These are phyloP conservation scores for Boulengeromyrus knoepffleri DNA, from an alignment of 2,113 vertebrate genomes.

Conservation along the genomic window DNA sequence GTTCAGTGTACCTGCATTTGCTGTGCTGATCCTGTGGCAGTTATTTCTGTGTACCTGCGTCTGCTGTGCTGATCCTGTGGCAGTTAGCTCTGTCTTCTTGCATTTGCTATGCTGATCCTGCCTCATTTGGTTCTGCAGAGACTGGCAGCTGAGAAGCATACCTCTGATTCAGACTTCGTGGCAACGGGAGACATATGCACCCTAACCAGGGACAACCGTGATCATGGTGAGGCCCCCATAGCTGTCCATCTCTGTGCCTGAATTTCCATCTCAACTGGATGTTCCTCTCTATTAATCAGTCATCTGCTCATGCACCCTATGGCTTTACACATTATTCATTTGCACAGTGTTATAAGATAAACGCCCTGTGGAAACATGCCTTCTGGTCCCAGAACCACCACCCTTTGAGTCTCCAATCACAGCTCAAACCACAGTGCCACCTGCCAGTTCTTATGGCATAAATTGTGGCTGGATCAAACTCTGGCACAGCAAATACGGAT, in stretches of 20 bases:
- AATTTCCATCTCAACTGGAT: neutral
- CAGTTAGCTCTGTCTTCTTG: neutral
- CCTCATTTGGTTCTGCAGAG: slow-evolving; percentile 53
- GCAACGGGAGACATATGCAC: slow-evolving; percentile 58
- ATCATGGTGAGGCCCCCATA: slow-evolving; percentile 64
- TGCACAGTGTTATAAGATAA: neutral
- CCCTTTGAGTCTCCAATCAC: neutral
- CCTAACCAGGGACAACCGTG: slow-evolving; percentile 58
- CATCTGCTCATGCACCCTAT: neutral
- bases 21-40: too few species aligned
- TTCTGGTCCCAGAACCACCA: neutral
- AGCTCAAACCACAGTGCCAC: neutral
- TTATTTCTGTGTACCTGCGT: neutral
- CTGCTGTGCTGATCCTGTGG: neutral
- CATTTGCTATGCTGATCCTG: neutral
- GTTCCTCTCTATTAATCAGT: neutral
- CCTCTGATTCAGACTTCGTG: slow-evolving; percentile 81
- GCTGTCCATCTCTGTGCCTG: neutral
- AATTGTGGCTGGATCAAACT: neutral
- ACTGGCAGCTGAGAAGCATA: slow-evolving; percentile 79
- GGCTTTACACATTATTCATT: neutral
- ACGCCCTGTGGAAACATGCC: neutral
- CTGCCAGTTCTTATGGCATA: neutral
- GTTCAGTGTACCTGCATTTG: too few species aligned
- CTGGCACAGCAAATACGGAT: neutral